Evolutionary conservation across 2,797 vertebrate species (phyloP).

Genomic region (Myotis myotis): DNA sequence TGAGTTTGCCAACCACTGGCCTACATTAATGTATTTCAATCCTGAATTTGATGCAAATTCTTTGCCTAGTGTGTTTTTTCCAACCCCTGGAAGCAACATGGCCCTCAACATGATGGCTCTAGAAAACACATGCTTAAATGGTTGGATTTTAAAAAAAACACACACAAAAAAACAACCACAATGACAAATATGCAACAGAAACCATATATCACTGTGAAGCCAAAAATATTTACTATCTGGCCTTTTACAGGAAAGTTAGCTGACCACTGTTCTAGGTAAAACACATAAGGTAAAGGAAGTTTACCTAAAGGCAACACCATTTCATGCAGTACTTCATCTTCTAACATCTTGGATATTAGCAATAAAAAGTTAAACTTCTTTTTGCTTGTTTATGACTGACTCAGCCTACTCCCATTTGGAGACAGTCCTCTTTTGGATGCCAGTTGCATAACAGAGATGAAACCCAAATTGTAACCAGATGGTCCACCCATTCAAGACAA

Average conservation of each 20-base stretch:
- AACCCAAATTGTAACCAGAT: conserved; percentile 43
- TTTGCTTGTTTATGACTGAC: conserved; percentile 11
- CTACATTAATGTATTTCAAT: neutral
- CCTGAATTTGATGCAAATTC: neutral
- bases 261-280: neutral
- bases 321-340: neutral
- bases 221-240: neutral
- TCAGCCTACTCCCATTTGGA: neutral
- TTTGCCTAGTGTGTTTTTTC: neutral
- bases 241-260: neutral
- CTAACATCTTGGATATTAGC: neutral
- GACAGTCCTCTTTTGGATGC: neutral
- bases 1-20: too few species aligned
- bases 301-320: neutral
- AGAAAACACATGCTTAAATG: neutral
- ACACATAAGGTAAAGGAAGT: neutral
- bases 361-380: neutral
- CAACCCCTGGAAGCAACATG: neutral
- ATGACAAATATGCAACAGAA: neutral
- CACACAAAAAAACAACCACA: neutral
- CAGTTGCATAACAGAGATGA: neutral
- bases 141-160: neutral
- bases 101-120: neutral
- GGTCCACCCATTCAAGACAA: neutral
- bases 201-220: neutral